A percentile compares a stretch with the other conserved stretches of the same genome.
Evolutionary conservation across 1,140 invertebrate species (phyloP).

Genomic region (Drosophila saltans): DNA sequence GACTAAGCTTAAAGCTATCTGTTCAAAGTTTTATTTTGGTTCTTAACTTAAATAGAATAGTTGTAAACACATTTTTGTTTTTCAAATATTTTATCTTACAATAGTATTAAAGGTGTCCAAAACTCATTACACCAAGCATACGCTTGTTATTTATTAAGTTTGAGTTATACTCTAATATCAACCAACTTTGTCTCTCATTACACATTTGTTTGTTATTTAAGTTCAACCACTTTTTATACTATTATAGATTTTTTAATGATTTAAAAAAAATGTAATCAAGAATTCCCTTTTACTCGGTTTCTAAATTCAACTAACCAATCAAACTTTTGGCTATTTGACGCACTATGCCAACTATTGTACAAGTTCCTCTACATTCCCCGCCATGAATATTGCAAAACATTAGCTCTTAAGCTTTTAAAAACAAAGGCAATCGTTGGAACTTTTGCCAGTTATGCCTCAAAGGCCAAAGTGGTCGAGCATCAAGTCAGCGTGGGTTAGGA

Average conservation of each 20-base stretch:
- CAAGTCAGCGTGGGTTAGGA: neutral
- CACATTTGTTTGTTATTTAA: too few species aligned
- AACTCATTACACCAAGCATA: neutral
- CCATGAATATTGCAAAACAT: conserved; percentile 44
- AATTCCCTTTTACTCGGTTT: neutral
- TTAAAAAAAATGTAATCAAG: too few species aligned
- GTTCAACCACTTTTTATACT: neutral
- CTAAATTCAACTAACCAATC: neutral
- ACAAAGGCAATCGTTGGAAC: conserved; percentile 51
- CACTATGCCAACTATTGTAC: neutral
- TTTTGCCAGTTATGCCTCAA: conserved; percentile 25
- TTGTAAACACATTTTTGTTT: neutral
- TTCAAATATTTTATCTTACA: neutral
- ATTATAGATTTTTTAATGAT: neutral
- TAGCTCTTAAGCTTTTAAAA: conserved; percentile 56
- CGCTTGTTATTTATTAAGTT: neutral
- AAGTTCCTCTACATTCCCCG: conserved; percentile 47
- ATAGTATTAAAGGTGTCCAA: neutral
- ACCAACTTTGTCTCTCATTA: neutral
- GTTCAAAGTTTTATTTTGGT: conserved; percentile 39
- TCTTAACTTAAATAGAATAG: neutral
- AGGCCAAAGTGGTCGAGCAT: conserved; percentile 12
- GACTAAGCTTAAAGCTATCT: conserved; percentile 42
- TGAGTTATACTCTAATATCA: neutral
- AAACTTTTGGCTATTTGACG: neutral